Evolutionary conservation across 2,888 invertebrate species (phyloP).

Genomic region (Tridacna gigas): DNA sequence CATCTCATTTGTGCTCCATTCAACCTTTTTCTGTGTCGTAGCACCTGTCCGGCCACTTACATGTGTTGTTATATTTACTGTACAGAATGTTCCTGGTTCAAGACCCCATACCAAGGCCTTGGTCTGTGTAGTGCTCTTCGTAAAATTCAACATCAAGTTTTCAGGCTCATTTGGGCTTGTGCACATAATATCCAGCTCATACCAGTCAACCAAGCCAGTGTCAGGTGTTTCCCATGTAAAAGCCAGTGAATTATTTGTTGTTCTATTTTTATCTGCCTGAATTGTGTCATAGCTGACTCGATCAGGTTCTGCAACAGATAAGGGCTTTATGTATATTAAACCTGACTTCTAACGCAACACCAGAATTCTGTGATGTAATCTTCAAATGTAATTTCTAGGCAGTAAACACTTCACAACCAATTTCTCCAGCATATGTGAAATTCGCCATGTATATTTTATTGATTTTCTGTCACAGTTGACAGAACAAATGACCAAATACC

Average conservation of each 20-base stretch:
- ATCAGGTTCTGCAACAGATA: not conserved
- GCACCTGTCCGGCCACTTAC: not conserved
- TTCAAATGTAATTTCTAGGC: too few relatives aligned
- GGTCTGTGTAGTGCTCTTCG: not conserved
- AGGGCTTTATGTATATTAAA: too few relatives aligned
- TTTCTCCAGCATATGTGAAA: too few relatives aligned
- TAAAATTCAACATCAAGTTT: not conserved
- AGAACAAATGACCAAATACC: too few relatives aligned
- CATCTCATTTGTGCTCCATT: not conserved
- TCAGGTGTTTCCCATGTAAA: not conserved
- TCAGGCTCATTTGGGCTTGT: not conserved
- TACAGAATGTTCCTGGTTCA: conserved; percentile 6
- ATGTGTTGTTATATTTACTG: not conserved
- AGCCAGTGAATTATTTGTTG: not conserved
- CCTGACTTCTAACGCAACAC: too few relatives aligned
- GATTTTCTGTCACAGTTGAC: too few relatives aligned
- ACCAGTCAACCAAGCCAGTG: not conserved
- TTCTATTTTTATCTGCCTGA: not conserved
- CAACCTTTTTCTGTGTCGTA: not conserved
- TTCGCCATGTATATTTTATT: too few relatives aligned
- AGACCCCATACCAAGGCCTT: not conserved
- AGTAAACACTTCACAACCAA: too few relatives aligned
- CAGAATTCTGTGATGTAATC: too few relatives aligned
- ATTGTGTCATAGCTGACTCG: not conserved
- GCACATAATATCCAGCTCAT: not conserved